Conservation (phyloP, 2,888 invertebrate species). For the Philaethria dido region DNA sequence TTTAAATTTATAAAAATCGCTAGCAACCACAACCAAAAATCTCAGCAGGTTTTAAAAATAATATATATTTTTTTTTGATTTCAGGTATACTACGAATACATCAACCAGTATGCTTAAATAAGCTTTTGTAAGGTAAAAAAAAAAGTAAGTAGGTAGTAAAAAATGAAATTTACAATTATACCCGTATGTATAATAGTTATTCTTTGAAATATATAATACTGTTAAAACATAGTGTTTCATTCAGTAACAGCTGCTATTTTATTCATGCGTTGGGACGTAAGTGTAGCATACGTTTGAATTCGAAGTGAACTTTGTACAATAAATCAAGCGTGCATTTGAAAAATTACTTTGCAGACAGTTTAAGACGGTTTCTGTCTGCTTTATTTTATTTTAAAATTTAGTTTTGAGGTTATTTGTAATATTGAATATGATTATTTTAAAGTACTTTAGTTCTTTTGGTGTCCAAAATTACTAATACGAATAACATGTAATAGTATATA, state of each 20-base stretch:
- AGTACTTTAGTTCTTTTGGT: too few relatives aligned
- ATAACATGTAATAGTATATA: too few relatives aligned
- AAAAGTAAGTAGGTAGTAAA: too few relatives aligned
- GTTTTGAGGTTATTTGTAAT: neutral
- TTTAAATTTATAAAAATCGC: too few relatives aligned
- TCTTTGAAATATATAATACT: constrained; percentile 1
- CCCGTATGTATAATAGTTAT: neutral
- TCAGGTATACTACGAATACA: neutral
- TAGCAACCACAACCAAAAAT: too few relatives aligned
- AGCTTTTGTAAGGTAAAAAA: too few relatives aligned
- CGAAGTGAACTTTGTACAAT: constrained; percentile 14
- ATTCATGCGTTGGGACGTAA: constrained; percentile 16
- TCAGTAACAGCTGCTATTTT: constrained; percentile 9
- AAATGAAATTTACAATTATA: too few relatives aligned
- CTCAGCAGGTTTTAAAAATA: neutral
- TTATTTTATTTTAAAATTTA: neutral
- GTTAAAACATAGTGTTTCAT: constrained; percentile 17
- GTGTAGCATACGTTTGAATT: neutral
- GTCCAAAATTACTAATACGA: too few relatives aligned
- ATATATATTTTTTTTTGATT: neutral
- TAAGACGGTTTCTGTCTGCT: constrained; percentile 14
- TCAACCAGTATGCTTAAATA: neutral
- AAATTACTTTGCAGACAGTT: constrained; percentile 21
- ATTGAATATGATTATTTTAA: neutral
- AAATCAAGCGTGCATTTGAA: constrained; percentile 24